Conservation (phyloP, 2,113 vertebrate genomes). For the Brachypteracias leptosomus region DNA sequence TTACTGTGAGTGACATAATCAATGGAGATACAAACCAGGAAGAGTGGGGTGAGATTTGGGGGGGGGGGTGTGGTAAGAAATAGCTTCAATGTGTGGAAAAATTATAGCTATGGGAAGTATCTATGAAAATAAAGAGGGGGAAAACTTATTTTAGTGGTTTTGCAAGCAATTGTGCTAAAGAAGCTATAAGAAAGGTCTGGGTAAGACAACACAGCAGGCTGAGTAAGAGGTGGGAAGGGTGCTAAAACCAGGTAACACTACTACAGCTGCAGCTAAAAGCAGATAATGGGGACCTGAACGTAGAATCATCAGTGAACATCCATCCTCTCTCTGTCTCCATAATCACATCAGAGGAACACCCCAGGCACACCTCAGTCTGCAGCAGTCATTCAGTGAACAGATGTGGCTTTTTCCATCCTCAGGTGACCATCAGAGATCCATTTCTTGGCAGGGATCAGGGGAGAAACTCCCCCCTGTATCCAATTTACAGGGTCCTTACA, state of each 20-base stretch:
- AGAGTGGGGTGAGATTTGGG: not conserved
- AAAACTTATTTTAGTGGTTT: not conserved
- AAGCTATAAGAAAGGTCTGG: not conserved
- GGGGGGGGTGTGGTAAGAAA: not conserved
- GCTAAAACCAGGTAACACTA: not conserved
- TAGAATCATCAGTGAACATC: not conserved
- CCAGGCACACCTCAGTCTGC: not conserved
- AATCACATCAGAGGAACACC: not conserved
- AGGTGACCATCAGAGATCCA: fast-evolving
- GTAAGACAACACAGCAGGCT: not conserved
- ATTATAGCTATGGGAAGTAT: not conserved
- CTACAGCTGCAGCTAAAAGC: not conserved
- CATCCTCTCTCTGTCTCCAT: fast-evolving
- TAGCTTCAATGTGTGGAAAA: not conserved
- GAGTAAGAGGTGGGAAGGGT: not conserved
- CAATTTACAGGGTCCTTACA: not conserved
- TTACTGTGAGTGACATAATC: not conserved
- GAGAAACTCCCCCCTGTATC: too few species aligned
- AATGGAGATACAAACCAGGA: not conserved
- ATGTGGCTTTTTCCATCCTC: not conserved
- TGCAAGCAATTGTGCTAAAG: not conserved
- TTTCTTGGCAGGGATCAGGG: not conserved
- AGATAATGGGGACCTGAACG: not conserved
- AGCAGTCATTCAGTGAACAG: not conserved
- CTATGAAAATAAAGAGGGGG: not conserved